Conservation (phyloP, 2,888 invertebrate genomes). For the Cyaniris semiargus region DNA sequence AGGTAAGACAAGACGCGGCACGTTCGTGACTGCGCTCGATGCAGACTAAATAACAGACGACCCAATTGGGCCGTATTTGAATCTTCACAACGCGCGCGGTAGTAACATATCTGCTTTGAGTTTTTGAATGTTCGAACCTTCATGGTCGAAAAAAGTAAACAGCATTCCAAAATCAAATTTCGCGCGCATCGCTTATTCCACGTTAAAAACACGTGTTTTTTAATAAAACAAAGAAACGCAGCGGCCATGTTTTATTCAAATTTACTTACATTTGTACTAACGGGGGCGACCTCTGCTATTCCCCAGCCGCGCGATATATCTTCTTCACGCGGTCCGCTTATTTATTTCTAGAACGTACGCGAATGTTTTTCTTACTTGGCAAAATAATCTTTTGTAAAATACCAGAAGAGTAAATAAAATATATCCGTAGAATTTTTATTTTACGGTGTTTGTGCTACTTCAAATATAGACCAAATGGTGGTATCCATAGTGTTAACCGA, state of each 20-base stretch:
- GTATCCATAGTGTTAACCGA: no score
- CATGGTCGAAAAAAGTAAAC: not conserved
- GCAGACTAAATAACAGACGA: no score
- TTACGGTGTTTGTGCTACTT: no score
- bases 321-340: constrained; percentile 71
- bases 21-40: no score
- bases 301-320: constrained; percentile 77
- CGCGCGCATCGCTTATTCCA: not conserved
- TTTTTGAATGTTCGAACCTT: not conserved
- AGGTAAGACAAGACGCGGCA: no score
- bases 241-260: constrained; percentile 78
- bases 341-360: constrained; percentile 61
- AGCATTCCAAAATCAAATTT: constrained; percentile 24
- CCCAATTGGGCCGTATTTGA: no score
- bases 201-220: constrained; percentile 36
- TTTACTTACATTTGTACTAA: constrained; percentile 81
- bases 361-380: constrained; percentile 39
- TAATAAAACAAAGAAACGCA: constrained; percentile 46
- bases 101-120: no score
- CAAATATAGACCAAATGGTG: no score
- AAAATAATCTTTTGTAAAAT: constrained; percentile 8
- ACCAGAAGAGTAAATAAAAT: not conserved
- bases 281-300: constrained; percentile 78
- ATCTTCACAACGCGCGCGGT: no score
- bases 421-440: no score